Base-by-base conservation (phyloP, 2,797 vertebrate genomes). In the Darevskia nairensis region DNA sequence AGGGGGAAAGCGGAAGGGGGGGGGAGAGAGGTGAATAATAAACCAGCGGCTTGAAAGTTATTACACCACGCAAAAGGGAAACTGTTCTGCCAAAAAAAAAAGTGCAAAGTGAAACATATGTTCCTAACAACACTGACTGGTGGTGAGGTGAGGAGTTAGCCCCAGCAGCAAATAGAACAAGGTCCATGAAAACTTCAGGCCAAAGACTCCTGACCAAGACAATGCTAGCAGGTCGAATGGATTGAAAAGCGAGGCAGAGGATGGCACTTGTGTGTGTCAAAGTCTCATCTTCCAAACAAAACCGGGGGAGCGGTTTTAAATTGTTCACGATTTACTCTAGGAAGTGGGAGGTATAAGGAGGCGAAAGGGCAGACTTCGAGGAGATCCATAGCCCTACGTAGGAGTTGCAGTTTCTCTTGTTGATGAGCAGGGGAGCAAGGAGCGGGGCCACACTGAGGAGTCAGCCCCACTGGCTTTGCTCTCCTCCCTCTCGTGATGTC, bases 41-140 rank as follows among this genome's bases (percentile, higher is more conserved):
- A 93, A 76, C 92, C 44, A 80, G 83, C 13, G 91, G 61, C 1
- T 77, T 77, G 83, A 66, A 90, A 91, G 61, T 64, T 90, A 80
- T 69, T 92, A 88, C 82, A 84, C 35, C 35, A 19, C 66, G 86
- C 68, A 87, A 92, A 90, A 94, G 87, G 46, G 69, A 93, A 88
- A 93, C 85, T 76, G 39, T 86, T 93, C 25, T 29, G 25, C 27
- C 46, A 10, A 69, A 79, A 80, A 71, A 94, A 94, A 86, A 68
- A 91, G 35, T 44, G 41, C 85, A 90, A 90, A 90, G 74, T 0
- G 41, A 92, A 93, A 90, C 29, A 88, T 72, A 64, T 23, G 5
- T 29, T 32, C 78, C 55, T 84, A 61, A n/a, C 55, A 90, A 9
- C 41, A 68, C 46, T 72, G 91, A 13, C 59, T 80, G 88, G 21